Conservation (phyloP, 2,888 invertebrate genomes). For the Spodoptera littoralis region DNA sequence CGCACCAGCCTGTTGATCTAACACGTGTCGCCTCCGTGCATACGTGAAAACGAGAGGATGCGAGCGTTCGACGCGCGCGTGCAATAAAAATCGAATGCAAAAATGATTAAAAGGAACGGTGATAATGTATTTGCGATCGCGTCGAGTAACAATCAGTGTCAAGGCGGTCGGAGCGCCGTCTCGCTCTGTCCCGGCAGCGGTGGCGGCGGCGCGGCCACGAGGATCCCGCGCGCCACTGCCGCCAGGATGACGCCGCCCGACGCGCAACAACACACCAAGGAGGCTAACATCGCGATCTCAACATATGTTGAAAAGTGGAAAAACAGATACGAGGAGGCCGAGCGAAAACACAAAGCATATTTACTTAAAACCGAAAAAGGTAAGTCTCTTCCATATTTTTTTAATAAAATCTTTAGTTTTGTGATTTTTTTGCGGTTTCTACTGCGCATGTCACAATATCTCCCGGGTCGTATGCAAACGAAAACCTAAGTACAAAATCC, state of each 20-base stretch:
- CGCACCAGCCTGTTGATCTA: constrained; percentile 84
- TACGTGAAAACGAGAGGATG: constrained; percentile 82
- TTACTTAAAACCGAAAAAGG: constrained; percentile 92
- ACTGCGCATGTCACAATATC: constrained; percentile 81
- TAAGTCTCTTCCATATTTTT: constrained; percentile 77
- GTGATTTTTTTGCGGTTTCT: constrained; percentile 57
- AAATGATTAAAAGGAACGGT: constrained; percentile 88
- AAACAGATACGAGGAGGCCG: constrained; percentile 91
- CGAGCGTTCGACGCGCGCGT: constrained; percentile 79
- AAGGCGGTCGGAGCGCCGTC: constrained; percentile 83
- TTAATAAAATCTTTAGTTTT: constrained; percentile 59
- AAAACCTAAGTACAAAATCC: constrained; percentile 79
- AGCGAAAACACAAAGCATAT: constrained; percentile 91
- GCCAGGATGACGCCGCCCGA: constrained; percentile 87
- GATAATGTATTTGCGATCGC: constrained; percentile 89
- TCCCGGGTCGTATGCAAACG: constrained; percentile 78
- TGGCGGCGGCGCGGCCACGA: constrained; percentile 78
- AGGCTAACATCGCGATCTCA: constrained; percentile 84
- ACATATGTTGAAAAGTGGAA: constrained; percentile 90
- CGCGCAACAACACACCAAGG: constrained; percentile 84
- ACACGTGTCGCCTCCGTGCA: constrained; percentile 78
- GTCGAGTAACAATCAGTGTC: constrained; percentile 86
- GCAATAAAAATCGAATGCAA: constrained; percentile 84
- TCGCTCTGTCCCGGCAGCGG: constrained; percentile 79
- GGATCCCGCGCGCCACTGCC: constrained; percentile 86